phyloP scores from a whole-genome alignment of 1,140 invertebrate species.

The Babylonia areolata region DNA sequence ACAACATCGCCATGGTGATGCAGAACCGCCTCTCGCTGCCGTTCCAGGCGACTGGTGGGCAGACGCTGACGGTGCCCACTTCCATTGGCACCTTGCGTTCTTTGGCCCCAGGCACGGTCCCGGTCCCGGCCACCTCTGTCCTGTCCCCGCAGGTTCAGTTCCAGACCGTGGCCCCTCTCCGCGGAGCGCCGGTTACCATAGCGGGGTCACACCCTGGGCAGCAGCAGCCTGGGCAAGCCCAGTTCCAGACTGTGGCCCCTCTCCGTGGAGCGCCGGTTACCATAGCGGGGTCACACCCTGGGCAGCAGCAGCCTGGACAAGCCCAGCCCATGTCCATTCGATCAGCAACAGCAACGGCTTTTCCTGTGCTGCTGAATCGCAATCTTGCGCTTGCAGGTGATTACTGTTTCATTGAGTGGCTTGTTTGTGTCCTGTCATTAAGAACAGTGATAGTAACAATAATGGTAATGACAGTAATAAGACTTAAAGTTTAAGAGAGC shows the following conservation, averaged over 20 bases:
- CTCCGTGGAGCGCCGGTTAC: not conserved
- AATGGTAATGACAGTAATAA: no score
- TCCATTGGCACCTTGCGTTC: constrained; percentile 13
- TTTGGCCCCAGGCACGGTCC: not conserved
- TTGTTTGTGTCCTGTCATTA: no score
- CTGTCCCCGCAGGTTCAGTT: constrained; percentile 30
- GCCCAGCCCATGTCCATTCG: constrained; percentile 32
- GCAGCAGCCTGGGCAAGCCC: not conserved
- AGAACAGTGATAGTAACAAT: no score
- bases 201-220: not conserved
- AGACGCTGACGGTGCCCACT: constrained; percentile 25
- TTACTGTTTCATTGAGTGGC: no score
- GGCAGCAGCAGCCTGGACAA: not conserved
- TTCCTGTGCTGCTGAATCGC: constrained; percentile 19
- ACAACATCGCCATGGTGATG: constrained; percentile 37
- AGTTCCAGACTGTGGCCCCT: constrained; percentile 29
- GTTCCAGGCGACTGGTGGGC: constrained; percentile 15
- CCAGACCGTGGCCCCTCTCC: constrained; percentile 17
- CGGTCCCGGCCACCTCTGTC: constrained; percentile 2
- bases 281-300: not conserved
- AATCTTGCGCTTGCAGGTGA: not conserved
- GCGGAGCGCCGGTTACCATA: not conserved
- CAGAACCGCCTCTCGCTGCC: constrained; percentile 29
- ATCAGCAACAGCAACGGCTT: not conserved
- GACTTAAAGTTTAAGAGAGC: no score